Conservation (phyloP, 2,113 vertebrate genomes). For the Daubentonia madagascariensis region DNA sequence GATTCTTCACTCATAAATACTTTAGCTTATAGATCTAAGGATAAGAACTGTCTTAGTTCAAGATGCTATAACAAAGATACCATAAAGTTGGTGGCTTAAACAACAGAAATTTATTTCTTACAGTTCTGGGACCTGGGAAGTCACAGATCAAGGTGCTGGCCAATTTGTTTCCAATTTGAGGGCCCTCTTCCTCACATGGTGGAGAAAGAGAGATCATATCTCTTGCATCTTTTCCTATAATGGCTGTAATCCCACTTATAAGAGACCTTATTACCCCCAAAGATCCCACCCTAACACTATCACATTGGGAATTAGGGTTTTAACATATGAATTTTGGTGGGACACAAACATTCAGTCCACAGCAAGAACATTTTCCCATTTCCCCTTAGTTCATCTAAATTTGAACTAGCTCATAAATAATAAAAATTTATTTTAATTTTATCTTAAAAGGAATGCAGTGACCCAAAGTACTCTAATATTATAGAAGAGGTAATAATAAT, state of each 20-base stretch:
- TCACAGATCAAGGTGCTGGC: background rate
- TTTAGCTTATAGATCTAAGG: background rate
- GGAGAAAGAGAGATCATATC: background rate
- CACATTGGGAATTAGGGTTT: background rate
- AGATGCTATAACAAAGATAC: background rate
- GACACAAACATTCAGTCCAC: background rate
- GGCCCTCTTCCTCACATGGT: background rate
- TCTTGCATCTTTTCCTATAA: background rate
- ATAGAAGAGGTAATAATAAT: background rate
- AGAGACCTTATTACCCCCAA: background rate
- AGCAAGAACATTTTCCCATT: background rate
- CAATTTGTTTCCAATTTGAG: background rate
- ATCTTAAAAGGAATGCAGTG: background rate
- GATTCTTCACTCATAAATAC: background rate
- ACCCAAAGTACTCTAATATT: background rate
- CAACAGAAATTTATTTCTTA: background rate
- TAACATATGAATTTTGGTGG: background rate
- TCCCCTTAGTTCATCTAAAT: background rate
- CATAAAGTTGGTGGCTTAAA: background rate
- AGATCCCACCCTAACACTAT: background rate
- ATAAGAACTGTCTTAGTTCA: background rate
- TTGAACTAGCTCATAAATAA: background rate
- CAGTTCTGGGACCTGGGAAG: background rate
- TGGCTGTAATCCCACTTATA: background rate
- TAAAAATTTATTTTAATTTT: constrained; percentile 2